Evolutionary conservation across 2,113 vertebrate species (phyloP).

Genomic region (Nesogale talazaci): DNA sequence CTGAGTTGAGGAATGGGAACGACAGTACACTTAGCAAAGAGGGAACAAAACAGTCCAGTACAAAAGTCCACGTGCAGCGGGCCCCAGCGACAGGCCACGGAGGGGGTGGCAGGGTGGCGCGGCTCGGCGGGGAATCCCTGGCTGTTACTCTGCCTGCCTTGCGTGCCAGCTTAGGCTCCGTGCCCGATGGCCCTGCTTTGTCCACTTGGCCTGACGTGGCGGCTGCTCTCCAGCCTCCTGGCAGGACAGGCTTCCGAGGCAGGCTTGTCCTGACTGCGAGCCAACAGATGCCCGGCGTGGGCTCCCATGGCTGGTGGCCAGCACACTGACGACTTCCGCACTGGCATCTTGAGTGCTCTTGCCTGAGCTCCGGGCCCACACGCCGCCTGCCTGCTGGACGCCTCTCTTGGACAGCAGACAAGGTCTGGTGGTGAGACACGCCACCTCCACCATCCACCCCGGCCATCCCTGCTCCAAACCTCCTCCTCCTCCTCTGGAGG

Average conservation of each 20-base stretch:
- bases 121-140: slow-evolving; percentile 42
- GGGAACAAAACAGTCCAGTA: not conserved
- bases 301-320: not conserved
- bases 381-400: not conserved
- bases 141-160: not conserved
- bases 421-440: not conserved
- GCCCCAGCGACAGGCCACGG: not conserved
- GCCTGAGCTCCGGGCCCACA: slow-evolving; percentile 9
- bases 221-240: slow-evolving; percentile 63
- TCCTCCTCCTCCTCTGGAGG: not conserved
- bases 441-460: not conserved
- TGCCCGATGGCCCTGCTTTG: slow-evolving; percentile 40
- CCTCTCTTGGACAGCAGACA: not conserved
- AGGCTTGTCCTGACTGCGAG: slow-evolving; percentile 49
- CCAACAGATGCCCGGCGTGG: slow-evolving; percentile 28
- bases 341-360: slow-evolving; percentile 36
- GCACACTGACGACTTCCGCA: slow-evolving; percentile 38
- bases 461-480: not conserved
- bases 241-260: slow-evolving; percentile 55
- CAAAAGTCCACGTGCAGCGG: too few relatives aligned
- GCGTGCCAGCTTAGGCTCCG: slow-evolving; percentile 44
- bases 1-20: slow-evolving; percentile 9
- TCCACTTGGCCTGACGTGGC: slow-evolving; percentile 45
- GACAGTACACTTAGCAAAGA: not conserved
- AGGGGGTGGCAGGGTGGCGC: not conserved